A percentile compares a stretch with the other conserved stretches of the same genome.
These are phyloP conservation scores for Atta colombica DNA, from an alignment of 1,140 invertebrate species.

Conservation along the genomic window DNA sequence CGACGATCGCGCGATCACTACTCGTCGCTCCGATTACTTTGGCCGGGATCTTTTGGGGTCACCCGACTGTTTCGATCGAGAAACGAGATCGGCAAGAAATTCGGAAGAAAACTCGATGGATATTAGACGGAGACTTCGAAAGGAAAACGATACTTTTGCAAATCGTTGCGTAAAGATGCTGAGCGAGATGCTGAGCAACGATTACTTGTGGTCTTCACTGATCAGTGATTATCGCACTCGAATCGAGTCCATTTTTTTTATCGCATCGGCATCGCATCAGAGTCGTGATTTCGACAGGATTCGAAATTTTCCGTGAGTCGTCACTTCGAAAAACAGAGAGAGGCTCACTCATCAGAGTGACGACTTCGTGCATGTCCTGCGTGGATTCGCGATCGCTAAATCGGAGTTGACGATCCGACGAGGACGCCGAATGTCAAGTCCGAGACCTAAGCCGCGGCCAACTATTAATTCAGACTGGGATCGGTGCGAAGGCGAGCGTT, in stretches of 20 bases:
- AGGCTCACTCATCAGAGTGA: neutral
- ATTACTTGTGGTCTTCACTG: neutral
- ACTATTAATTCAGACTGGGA: neutral
- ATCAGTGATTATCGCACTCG: neutral
- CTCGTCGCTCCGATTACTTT: neutral
- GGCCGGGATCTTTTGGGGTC: neutral
- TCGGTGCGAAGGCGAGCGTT: slow-evolving; percentile 25
- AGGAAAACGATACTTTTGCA: neutral
- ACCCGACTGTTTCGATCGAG: neutral
- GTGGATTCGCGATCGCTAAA: neutral
- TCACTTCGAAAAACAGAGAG: neutral
- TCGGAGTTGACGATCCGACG: neutral
- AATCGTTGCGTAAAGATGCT: neutral
- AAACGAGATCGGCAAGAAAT: neutral
- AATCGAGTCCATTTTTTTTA: slow-evolving; percentile 6
- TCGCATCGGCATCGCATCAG: neutral
- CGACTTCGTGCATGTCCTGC: neutral
- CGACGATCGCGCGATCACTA: slow-evolving; percentile 11
- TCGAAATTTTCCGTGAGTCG: neutral
- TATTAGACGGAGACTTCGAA: neutral
- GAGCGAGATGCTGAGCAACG: neutral
- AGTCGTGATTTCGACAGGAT: no score
- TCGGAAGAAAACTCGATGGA: neutral
- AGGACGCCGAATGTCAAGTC: neutral
- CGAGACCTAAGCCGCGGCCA: neutral